These are phyloP conservation scores for Sciurus niger DNA, from an alignment of 2,113 vertebrate species.

Conservation along the genomic window DNA sequence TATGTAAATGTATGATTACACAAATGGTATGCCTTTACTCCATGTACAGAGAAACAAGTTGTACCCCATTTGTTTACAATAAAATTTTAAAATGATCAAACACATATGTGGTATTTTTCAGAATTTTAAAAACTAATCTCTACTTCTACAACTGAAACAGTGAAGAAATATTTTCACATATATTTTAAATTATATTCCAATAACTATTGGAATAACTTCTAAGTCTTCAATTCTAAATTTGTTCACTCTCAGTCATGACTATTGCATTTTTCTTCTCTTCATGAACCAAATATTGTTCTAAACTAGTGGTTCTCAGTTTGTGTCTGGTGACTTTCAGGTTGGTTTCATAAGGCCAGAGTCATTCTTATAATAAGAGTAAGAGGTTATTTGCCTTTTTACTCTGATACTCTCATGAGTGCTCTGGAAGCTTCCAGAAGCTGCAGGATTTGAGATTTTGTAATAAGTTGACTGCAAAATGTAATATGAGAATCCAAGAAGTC, in stretches of 20 bases:
- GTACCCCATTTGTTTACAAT: too few species aligned
- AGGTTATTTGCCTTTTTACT: neutral
- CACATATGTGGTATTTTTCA: neutral
- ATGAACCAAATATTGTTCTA: neutral
- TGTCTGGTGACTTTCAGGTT: neutral
- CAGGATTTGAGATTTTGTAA: neutral
- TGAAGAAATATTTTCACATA: neutral
- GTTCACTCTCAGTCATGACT: neutral
- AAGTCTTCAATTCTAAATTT: neutral
- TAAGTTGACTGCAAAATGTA: neutral
- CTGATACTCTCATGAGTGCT: neutral
- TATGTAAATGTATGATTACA: too few species aligned
- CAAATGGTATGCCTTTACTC: too few species aligned
- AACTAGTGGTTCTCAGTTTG: neutral
- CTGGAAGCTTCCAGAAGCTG: neutral
- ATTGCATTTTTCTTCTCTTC: neutral
- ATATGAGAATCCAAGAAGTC: neutral
- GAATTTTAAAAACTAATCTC: conserved; percentile 42
- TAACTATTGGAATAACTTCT: neutral
- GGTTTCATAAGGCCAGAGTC: neutral
- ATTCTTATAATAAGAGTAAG: neutral
- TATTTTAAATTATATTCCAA: neutral
- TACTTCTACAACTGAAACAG: neutral
- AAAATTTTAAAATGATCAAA: neutral
- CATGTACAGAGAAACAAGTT: too few species aligned